Evolutionary conservation across 2,888 invertebrate species (phyloP).

Genomic region (Lapara coniferarum): DNA sequence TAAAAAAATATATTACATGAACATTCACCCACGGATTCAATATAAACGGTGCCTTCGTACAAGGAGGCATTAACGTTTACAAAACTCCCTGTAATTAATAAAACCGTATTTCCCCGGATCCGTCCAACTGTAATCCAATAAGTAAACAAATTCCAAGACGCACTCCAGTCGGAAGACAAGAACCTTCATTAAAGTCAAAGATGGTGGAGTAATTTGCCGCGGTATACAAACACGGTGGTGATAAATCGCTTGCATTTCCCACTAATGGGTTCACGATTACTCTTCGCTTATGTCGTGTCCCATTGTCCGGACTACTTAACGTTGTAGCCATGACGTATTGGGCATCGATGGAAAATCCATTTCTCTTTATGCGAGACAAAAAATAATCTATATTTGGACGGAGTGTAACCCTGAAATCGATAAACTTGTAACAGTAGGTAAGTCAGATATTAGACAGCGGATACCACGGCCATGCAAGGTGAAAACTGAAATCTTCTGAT

Average conservation of each 20-base stretch:
- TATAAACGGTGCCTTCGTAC: no score
- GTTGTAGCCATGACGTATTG: constrained; percentile 1
- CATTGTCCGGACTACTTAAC: constrained; percentile 2
- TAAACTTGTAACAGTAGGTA: no score
- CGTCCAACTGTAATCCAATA: constrained; percentile 14
- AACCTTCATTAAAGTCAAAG: constrained; percentile 15
- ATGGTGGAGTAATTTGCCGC: constrained; percentile 17
- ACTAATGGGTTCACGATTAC: constrained; percentile 3
- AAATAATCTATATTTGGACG: neutral
- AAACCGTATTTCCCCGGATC: neutral
- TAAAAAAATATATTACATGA: no score
- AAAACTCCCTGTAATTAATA: neutral
- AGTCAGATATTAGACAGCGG: no score
- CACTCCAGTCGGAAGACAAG: constrained; percentile 1
- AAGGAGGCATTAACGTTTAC: neutral
- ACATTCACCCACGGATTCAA: no score
- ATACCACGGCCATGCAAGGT: no score
- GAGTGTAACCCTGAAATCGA: no score
- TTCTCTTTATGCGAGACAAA: neutral
- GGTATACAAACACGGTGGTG: constrained; percentile 8
- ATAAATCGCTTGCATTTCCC: constrained; percentile 13
- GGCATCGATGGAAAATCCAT: neutral
- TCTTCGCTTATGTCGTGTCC: constrained; percentile 5
- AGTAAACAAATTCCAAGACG: constrained; percentile 10
- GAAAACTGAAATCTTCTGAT: no score